Evolutionary conservation across 2,113 vertebrate species (phyloP).

Genomic region (Thunnus thynnus): DNA sequence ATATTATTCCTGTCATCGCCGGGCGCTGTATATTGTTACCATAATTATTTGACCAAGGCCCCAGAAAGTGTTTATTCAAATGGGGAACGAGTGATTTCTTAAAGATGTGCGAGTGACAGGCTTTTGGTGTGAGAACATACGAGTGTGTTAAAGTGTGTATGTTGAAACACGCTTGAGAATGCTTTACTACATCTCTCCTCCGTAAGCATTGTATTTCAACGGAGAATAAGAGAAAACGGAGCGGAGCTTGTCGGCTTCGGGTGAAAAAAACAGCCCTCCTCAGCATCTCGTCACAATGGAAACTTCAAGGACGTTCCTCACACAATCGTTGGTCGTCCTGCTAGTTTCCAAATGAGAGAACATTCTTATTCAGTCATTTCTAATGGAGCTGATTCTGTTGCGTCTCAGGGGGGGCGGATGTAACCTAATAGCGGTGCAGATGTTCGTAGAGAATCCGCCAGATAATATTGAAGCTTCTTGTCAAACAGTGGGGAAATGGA

Average conservation of each 20-base stretch:
- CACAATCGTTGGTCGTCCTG: slow-evolving; percentile 16
- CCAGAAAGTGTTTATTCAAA: slow-evolving; percentile 76
- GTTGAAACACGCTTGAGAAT: slow-evolving; percentile 36
- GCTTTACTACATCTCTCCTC: slow-evolving; percentile 32
- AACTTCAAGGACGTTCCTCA: slow-evolving; percentile 71
- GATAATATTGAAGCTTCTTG: slow-evolving; percentile 71
- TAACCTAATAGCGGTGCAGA: slow-evolving; percentile 86
- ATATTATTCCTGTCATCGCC: slow-evolving; percentile 74
- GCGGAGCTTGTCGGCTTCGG: slow-evolving; percentile 51
- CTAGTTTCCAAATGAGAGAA: slow-evolving; percentile 34
- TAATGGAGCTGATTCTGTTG: slow-evolving; percentile 73
- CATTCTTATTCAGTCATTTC: slow-evolving; percentile 82
- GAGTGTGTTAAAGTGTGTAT: slow-evolving; percentile 29
- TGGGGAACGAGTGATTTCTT: slow-evolving; percentile 75
- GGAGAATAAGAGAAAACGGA: slow-evolving; percentile 34
- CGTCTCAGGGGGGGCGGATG: slow-evolving; percentile 62
- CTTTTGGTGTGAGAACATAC: slow-evolving; percentile 48
- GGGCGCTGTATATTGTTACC: slow-evolving; percentile 75
- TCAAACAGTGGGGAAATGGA: slow-evolving; percentile 65
- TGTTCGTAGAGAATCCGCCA: slow-evolving; percentile 85
- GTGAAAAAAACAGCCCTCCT: slow-evolving; percentile 55
- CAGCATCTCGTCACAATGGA: slow-evolving; percentile 57
- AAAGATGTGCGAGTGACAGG: slow-evolving; percentile 77
- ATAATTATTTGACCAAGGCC: slow-evolving; percentile 80
- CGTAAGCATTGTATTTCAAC: slow-evolving; percentile 36